Conservation (phyloP, 2,113 vertebrate genomes). For the Beaufortia kweichowensis region DNA sequence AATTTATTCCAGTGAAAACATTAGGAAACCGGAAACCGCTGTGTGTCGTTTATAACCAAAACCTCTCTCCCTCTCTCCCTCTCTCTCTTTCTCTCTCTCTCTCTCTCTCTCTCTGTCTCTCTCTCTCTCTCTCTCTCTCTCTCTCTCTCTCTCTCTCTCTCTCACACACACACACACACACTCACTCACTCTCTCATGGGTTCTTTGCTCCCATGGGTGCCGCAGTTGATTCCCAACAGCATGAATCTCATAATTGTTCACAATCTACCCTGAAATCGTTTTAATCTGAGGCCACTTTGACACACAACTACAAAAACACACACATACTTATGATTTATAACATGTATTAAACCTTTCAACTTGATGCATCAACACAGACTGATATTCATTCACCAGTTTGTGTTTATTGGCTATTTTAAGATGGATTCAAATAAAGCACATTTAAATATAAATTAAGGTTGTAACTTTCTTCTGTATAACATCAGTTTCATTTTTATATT, state of each 20-base stretch:
- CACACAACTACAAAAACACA: conserved; percentile 39
- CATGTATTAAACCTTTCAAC: not conserved
- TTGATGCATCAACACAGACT: not conserved
- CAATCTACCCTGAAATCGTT: conserved; percentile 64
- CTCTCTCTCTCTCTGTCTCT: not conserved
- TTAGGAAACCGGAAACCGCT: not conserved
- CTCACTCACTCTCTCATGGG: conserved; percentile 33
- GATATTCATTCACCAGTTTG: not conserved
- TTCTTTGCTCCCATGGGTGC: conserved; percentile 37
- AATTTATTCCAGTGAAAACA: conserved; percentile 11
- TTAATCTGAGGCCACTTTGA: conserved; percentile 58
- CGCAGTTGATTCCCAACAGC: conserved; percentile 51
- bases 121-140: too few species aligned
- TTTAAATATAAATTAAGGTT: not conserved
- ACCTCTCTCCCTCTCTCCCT: too few species aligned
- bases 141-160: not conserved
- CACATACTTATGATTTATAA: too few species aligned
- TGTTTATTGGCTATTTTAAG: not conserved
- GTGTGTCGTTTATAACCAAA: conserved; percentile 15
- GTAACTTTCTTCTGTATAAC: not conserved
- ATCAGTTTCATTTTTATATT: not conserved
- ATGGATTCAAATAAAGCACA: not conserved
- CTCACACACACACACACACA: conserved; percentile 34
- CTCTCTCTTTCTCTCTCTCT: not conserved
- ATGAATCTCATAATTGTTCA: conserved; percentile 58